Base-by-base conservation (phyloP, 2,113 vertebrate species). In the Dipodomys stephensi region DNA sequence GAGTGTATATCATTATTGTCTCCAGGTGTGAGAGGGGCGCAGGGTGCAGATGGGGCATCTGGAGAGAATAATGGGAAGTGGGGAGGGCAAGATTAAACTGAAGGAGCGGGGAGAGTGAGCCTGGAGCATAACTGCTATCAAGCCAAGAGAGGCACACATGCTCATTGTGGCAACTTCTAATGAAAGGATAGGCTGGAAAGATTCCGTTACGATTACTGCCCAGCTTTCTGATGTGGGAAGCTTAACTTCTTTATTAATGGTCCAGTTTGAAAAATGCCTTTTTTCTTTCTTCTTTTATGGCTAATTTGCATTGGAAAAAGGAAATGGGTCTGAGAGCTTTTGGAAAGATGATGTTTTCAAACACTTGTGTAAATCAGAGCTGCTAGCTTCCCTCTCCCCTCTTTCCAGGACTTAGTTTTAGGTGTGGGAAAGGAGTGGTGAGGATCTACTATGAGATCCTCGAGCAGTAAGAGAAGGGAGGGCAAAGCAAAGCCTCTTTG, bases 1-100 rank as follows among this genome's bases (percentile, higher is more conserved):
- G 98, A 88, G 92, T 83, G 95, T 85, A 57, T 92, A 73, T 88
- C 80, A 85, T 96, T 97, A 96, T 94, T 92, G 88, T 95, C 80
- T 97, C 95, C 97, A 98, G 97, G 97, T 97, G 97, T 89, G 96
- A 97, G 95, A 92, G 74, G 81, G 74, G 53, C 73, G 11, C 16
- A 83, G 95, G 90, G 49, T 69, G 39, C 71, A 76, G 83, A 20
- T 11, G 7, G 53, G 39, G n/a, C 57, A 1, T 18, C 46, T 18
- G n/a, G 35, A 62, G 76, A 49, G 20, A 16, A 67, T 32, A 32
- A 35, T 60, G n/a, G 32, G 19, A 68, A 13, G 46, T 20, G 32
- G n/a, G 22, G 22, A n/a, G 53, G 71, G 18, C 0, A 0, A 3
- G 83, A 44, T 22, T 0, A 13, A 39, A 28, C 0, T 5, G 7